Percentiles rank a stretch among this genome's conserved stretches.
Evolutionary conservation across 2,888 invertebrate species (phyloP).

Genomic region (Oasisia sp.): DNA sequence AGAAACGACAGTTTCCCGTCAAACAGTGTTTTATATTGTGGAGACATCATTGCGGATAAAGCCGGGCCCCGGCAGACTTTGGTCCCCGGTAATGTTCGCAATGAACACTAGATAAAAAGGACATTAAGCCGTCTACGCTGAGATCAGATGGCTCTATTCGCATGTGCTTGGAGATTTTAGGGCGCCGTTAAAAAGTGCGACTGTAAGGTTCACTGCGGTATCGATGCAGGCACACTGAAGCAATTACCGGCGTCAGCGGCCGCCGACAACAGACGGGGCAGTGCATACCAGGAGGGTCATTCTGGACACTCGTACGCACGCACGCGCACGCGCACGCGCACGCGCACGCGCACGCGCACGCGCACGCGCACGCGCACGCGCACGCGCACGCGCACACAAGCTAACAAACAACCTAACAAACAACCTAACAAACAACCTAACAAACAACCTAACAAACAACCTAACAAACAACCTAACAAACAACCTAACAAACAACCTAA

Average conservation of each 20-base stretch:
- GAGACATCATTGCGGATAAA: not conserved
- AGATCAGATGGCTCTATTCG: not conserved
- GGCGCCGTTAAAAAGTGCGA: conserved; percentile 13
- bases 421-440: not conserved
- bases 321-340: not conserved
- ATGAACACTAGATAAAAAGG: not conserved
- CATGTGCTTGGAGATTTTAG: conserved; percentile 1
- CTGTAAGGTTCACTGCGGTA: not conserved
- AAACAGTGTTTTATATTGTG: not conserved
- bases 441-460: not conserved
- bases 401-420: no score
- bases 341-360: not conserved
- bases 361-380: not conserved
- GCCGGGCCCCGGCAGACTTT: not conserved
- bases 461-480: not conserved
- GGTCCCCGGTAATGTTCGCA: conserved; percentile 3
- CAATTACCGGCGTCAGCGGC: not conserved
- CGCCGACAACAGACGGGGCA: not conserved
- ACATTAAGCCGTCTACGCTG: not conserved
- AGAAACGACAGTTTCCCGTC: not conserved
- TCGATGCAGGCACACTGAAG: not conserved
- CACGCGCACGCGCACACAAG: not conserved
- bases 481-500: no score
- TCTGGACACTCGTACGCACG: not conserved
- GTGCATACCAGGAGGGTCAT: not conserved